Conservation (phyloP, 1,140 invertebrate species). For the Drosophila novamexicana region DNA sequence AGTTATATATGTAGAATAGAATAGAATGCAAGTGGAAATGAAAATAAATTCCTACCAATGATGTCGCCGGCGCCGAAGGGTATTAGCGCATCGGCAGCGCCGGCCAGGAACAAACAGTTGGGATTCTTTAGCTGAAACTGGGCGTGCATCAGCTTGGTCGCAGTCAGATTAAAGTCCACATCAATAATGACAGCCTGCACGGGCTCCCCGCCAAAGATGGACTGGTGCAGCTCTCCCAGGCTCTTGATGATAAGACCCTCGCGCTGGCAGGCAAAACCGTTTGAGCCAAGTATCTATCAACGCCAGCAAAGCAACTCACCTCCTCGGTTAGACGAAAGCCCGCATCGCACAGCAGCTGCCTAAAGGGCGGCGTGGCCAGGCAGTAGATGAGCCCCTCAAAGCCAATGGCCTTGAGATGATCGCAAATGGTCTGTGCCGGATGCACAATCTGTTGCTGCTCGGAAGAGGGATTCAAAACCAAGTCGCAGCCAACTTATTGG, state of each 20-base stretch:
- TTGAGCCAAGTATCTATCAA: background rate
- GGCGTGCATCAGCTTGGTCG: constrained; percentile 85
- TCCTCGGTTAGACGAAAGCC: constrained; percentile 84
- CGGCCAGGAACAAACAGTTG: constrained; percentile 85
- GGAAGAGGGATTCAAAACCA: background rate
- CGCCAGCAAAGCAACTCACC: constrained; percentile 63
- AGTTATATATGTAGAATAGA: too few species aligned
- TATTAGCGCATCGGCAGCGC: constrained; percentile 85
- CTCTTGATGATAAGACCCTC: constrained; percentile 65
- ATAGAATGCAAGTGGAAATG: too few species aligned
- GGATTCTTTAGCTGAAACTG: constrained; percentile 84
- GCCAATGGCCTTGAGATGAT: constrained; percentile 84
- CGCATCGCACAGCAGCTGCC: constrained; percentile 68
- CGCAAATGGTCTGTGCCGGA: constrained; percentile 82
- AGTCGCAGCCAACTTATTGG: background rate
- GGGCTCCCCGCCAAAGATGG: constrained; percentile 79
- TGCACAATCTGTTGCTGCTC: constrained; percentile 79
- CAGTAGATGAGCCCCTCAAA: constrained; percentile 84
- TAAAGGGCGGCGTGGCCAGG: constrained; percentile 72
- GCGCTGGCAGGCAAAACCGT: constrained; percentile 70
- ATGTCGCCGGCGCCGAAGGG: constrained; percentile 80
- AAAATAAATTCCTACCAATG: constrained; percentile 48
- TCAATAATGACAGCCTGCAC: constrained; percentile 86
- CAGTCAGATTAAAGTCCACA: constrained; percentile 85
- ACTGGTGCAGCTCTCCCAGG: constrained; percentile 77